Base-by-base conservation (phyloP, 2,797 vertebrate species). In the Taenioides sp. region DNA sequence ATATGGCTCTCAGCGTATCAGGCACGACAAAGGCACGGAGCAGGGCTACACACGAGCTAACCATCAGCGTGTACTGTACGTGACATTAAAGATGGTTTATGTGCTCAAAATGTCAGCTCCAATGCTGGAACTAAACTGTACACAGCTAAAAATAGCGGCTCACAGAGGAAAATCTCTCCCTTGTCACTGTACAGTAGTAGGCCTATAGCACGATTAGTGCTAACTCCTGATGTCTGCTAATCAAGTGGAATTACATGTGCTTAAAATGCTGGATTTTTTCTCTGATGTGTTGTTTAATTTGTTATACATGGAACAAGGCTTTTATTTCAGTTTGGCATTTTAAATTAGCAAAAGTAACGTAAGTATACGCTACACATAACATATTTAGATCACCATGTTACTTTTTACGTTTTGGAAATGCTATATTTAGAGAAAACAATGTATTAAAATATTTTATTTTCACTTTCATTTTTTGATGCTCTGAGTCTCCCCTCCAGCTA, bases 1-100 rank as follows among this genome's bases (percentile, higher is more conserved):
- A 73, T 75, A 86, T 70, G 61, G 81, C 68, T 57, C 62, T 25
- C 67, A 57, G 25, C 47, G 58, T 58, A 74, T 77, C 77, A 75
- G 76, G 77, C 66, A 79, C 75, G n/a, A 76, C 43, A 65, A 34
- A 14, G 57, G 14, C 43, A 16, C 0, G 1, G 43, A 47, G 16
- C 43, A 16, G 43, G 14, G 62, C 34, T 40, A 60, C 25, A 75
- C 57, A 10, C 50, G 77, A 62, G 62, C 71, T 47, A 75, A 25
- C 25, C 70, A 65, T 68, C 72, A 59, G 43, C 63, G 0, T 17
- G 55, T 57, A 67, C 28, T 4, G 7, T 37, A 37, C 40, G 14
- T 6, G 55, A 64, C 70, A 67, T 65, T 65, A 65, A 49, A 25
- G 47, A 64, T 61, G 18, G 11, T 57, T 37, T 65, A 72, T 28